Conservation (phyloP, 2,888 invertebrate genomes). For the Machimus atricapillus region DNA sequence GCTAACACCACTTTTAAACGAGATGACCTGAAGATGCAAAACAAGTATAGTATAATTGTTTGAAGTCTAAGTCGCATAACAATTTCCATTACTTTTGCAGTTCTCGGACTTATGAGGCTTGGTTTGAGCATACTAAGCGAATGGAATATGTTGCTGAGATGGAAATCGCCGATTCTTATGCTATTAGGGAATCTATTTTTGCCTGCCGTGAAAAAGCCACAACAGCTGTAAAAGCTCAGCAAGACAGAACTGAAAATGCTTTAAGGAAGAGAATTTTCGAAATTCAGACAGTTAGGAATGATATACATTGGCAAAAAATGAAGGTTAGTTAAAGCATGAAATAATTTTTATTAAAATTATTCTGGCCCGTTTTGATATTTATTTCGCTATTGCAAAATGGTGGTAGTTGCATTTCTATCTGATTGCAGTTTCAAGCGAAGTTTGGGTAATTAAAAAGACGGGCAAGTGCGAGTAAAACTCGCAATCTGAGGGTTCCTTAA, state of each 20-base stretch:
- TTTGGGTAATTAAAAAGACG: too few relatives aligned
- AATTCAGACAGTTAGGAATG: slow-evolving; percentile 82
- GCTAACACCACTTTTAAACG: slow-evolving; percentile 86
- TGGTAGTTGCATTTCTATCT: too few relatives aligned
- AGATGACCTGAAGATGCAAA: slow-evolving; percentile 78
- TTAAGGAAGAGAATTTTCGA: slow-evolving; percentile 88
- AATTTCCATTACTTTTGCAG: slow-evolving; percentile 54
- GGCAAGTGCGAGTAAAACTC: too few relatives aligned
- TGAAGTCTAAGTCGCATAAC: not conserved
- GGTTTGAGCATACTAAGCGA: slow-evolving; percentile 80
- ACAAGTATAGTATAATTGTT: slow-evolving; percentile 64
- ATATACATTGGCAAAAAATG: slow-evolving; percentile 83
- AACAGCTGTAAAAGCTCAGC: slow-evolving; percentile 81
- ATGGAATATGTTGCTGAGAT: slow-evolving; percentile 79
- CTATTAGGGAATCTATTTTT: slow-evolving; percentile 79
- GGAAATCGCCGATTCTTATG: slow-evolving; percentile 79
- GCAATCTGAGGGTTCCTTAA: too few relatives aligned
- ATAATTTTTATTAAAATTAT: not conserved
- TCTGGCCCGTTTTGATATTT: not conserved
- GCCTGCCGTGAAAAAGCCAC: slow-evolving; percentile 81
- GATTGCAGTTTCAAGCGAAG: too few relatives aligned
- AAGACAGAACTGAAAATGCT: slow-evolving; percentile 84
- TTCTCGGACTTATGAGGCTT: slow-evolving; percentile 79
- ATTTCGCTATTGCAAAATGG: too few relatives aligned
- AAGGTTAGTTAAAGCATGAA: slow-evolving; percentile 52